Evolutionary conservation across 2,113 vertebrate species (phyloP).

Genomic region (Argyrosomus japonicus): DNA sequence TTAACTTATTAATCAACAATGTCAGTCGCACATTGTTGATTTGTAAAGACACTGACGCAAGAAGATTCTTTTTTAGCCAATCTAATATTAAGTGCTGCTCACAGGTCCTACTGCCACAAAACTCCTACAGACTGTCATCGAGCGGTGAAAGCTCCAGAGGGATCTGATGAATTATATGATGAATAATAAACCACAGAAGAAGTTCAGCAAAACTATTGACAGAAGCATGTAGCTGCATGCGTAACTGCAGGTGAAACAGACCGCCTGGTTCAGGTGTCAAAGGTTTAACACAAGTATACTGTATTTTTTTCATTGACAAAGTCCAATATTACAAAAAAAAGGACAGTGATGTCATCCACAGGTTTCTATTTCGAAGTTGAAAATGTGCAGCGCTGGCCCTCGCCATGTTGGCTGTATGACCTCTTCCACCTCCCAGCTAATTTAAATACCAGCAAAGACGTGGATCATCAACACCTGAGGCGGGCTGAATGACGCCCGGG

Average conservation of each 20-base stretch:
- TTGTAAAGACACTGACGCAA: background rate
- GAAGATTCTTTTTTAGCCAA: too few relatives aligned
- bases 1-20: constrained; percentile 49
- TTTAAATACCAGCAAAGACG: too few relatives aligned
- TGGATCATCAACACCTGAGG: too few relatives aligned
- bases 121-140: background rate
- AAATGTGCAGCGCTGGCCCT: too few relatives aligned
- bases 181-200: background rate
- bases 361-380: too few relatives aligned
- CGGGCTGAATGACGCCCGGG: too few relatives aligned
- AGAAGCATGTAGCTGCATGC: background rate
- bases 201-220: background rate
- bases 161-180: background rate
- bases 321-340: background rate
- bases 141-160: background rate
- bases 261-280: background rate
- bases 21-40: constrained; percentile 7
- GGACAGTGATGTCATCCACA: too few relatives aligned
- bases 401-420: background rate
- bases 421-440: too few relatives aligned
- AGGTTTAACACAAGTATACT: background rate
- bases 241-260: background rate
- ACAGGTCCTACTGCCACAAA: background rate
- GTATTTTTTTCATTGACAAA: background rate
- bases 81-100: too few relatives aligned